Percentiles rank a stretch among this genome's conserved stretches.
Conservation (phyloP, 2,113 vertebrate species). For the Cettia cetti region DNA sequence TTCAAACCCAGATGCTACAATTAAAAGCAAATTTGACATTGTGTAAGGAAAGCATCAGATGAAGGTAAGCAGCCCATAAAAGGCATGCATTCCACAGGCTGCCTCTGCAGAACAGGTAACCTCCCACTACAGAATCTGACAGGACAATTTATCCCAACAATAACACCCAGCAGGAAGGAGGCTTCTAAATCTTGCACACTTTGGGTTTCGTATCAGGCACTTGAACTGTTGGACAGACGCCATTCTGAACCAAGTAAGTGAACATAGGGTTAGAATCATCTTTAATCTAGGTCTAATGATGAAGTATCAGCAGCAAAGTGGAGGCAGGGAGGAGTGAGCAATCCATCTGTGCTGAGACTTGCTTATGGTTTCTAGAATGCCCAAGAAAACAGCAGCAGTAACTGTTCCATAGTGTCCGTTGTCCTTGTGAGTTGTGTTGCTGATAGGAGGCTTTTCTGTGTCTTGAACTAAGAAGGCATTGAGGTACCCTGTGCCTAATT, state of each 20-base stretch:
- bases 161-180: slow-evolving; percentile 60
- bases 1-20: slow-evolving; percentile 49
- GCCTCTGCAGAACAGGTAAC: slow-evolving; percentile 20
- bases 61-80: slow-evolving; percentile 13
- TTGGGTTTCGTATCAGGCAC: slow-evolving; percentile 78
- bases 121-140: slow-evolving; percentile 19
- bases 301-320: slow-evolving; percentile 79
- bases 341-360: slow-evolving; percentile 76
- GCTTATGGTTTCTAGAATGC: slow-evolving; percentile 73
- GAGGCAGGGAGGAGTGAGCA: slow-evolving; percentile 67
- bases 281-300: slow-evolving; percentile 73
- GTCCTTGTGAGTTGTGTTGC: slow-evolving; percentile 75
- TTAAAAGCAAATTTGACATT: slow-evolving; percentile 43
- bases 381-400: slow-evolving; percentile 73
- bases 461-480: slow-evolving; percentile 76
- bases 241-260: slow-evolving; percentile 75
- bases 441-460: slow-evolving; percentile 74
- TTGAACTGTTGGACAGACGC: slow-evolving; percentile 78
- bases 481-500: slow-evolving; percentile 74
- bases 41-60: slow-evolving; percentile 42
- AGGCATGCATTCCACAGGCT: not conserved
- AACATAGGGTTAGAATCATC: slow-evolving; percentile 70
- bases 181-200: slow-evolving; percentile 60
- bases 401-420: slow-evolving; percentile 68
- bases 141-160: slow-evolving; percentile 46